Percentiles rank a stretch among this genome's conserved stretches.
Conservation (phyloP, 2,113 vertebrate species). For the Sinocyclocheilus anophthalmus region DNA sequence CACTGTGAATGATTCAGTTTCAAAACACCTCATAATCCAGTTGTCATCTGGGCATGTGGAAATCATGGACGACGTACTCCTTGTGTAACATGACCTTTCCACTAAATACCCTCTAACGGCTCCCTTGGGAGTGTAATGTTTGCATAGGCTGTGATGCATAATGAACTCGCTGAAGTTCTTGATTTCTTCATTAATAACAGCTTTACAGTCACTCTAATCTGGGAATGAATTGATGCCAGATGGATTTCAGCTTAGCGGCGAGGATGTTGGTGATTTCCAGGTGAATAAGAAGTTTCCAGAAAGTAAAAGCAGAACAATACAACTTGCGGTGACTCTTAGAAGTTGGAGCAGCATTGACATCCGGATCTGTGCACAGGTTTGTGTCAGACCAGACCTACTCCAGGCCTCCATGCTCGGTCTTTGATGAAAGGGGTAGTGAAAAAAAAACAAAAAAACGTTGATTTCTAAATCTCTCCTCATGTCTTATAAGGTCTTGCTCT, state of each 20-base stretch:
- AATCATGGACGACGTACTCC: conserved; percentile 5
- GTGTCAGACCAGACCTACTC: conserved; percentile 60
- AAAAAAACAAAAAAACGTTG: not conserved
- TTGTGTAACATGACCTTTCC: conserved; percentile 21
- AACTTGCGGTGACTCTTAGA: conserved; percentile 52
- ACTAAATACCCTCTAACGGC: conserved; percentile 26
- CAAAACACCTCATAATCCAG: conserved; percentile 59
- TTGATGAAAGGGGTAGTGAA: conserved; percentile 11
- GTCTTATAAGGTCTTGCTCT: conserved; percentile 3
- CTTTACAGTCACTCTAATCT: conserved; percentile 17
- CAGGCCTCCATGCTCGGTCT: conserved; percentile 27
- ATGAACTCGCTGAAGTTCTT: conserved; percentile 15
- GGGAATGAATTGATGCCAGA: conserved; percentile 54
- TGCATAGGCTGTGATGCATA: conserved; percentile 8
- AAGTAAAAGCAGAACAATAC: conserved; percentile 64
- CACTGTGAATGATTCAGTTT: conserved; percentile 65
- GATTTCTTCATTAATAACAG: conserved; percentile 15
- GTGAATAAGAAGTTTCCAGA: conserved; percentile 44
- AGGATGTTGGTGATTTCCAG: conserved; percentile 56
- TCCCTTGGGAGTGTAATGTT: conserved; percentile 38
- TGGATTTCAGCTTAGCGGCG: conserved; percentile 63
- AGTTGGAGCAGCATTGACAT: conserved; percentile 31
- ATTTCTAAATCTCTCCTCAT: conserved; percentile 17
- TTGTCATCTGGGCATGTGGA: conserved; percentile 44
- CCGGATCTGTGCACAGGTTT: conserved; percentile 53